Percentiles rank a stretch among this genome's conserved stretches.
phyloP scores from a whole-genome alignment of 64 coral and sea anemone genomes.

The Actinia equina region DNA sequence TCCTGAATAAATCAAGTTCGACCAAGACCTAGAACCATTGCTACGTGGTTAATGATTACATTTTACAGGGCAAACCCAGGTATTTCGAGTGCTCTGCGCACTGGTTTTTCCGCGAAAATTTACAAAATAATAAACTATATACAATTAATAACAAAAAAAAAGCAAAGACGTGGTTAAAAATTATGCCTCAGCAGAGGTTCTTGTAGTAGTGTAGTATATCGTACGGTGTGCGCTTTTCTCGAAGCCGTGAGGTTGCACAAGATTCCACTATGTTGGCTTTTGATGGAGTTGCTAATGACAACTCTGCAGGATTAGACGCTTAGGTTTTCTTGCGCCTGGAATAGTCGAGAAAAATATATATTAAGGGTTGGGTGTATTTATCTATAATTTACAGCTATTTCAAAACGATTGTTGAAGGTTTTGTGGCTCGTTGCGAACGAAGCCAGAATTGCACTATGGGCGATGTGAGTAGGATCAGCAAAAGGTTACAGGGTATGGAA shows the following conservation, averaged over 20 bases:
- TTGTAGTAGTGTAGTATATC: neutral
- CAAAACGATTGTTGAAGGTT: no score
- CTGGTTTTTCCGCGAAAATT: neutral
- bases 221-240: neutral
- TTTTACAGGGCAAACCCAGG: no score
- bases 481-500: no score
- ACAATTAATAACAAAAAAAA: neutral
- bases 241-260: neutral
- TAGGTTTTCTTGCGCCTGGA: conserved; percentile 14
- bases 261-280: neutral
- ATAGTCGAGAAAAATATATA: neutral
- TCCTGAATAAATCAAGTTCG: neutral
- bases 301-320: neutral
- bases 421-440: neutral
- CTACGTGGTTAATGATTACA: neutral
- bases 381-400: no score
- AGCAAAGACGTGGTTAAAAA: neutral
- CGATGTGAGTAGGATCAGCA: no score
- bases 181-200: neutral
- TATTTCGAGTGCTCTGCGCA: no score
- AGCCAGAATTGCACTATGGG: no score
- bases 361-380: no score
- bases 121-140: neutral
- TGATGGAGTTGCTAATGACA: neutral
- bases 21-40: neutral